Evolutionary conservation across 2,888 invertebrate species (phyloP), one percentile per base, ranked within the genome.

Genomic region (Nasonia oneida): DNA sequence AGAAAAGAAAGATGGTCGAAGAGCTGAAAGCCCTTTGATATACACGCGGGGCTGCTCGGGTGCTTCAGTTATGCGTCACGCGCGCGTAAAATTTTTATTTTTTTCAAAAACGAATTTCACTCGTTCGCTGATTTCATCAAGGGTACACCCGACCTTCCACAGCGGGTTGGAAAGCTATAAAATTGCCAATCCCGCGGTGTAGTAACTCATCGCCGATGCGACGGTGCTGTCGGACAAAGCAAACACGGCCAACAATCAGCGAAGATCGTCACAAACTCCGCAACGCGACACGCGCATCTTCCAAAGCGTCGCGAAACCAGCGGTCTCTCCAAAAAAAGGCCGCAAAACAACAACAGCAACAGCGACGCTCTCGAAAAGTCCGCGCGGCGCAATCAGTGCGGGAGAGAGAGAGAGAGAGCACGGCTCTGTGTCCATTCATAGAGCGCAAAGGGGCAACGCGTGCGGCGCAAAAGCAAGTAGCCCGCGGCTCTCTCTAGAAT

Each of bases 391-490:
- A 29, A 61, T n/a, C 61, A 33, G 64, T 12, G 10, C 6, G 64
- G 3, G 29, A 64, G 64, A 10, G 29, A 64, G 64, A 23, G 64
- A 67, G 82, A 75, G 82, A 61, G 37, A 73, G 74, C 37, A 37
- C 37, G 47, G 23, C 47, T 15, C 37, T 53, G 39, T 50, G 61
- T 74, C 74, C 73, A 47, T 61, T 61, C 80, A 53, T 47, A 53
- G 37, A 47, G 61, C 15, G 74, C 74, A 81, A 81, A 81, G 73
- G 81, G 64, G 57, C 76, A 37, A 39, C 71, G 78, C 78, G 61
- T 42, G 78, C 61, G 61, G n/a, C 33, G 83, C 77, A 70, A 83
- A 83, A 71, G 83, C 83, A 77, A 83, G 77, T 77, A 83, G 76
- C 76, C 83, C 47, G 33, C 23, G 75, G 39, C 47, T 18, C 33